These are phyloP conservation scores for Mythimna impura DNA, from an alignment of 2,888 invertebrate species.

Conservation along the genomic window DNA sequence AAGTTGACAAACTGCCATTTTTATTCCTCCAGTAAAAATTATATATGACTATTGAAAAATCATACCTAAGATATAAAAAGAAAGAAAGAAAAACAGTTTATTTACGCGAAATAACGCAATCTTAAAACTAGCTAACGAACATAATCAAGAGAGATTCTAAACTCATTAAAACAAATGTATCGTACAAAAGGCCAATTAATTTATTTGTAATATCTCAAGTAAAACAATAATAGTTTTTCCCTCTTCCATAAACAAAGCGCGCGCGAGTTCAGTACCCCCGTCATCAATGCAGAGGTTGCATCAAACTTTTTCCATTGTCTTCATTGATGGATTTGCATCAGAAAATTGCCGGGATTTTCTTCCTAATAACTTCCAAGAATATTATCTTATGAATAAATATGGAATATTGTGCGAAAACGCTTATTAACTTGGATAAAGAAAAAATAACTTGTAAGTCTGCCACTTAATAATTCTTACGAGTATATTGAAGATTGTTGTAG, in stretches of 20 bases:
- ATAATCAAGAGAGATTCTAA: not conserved
- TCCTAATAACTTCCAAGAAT: conserved; percentile 57
- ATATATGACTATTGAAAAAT: too few species aligned
- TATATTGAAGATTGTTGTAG: not conserved
- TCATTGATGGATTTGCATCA: conserved; percentile 74
- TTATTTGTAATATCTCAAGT: conserved; percentile 1
- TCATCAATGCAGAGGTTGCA: conserved; percentile 65
- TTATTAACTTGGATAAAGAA: conserved; percentile 39
- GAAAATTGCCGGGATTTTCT: conserved; percentile 70
- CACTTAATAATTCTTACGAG: conserved; percentile 20
- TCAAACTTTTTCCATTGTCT: conserved; percentile 79
- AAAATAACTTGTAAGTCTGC: conserved; percentile 25
- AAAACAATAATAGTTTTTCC: conserved; percentile 13
- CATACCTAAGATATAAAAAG: too few species aligned
- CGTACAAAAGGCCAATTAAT: not conserved
- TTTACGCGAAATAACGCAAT: too few species aligned
- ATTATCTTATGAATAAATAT: conserved; percentile 60
- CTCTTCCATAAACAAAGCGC: conserved; percentile 49
- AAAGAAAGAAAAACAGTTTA: too few species aligned
- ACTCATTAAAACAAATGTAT: not conserved
- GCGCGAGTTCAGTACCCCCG: conserved; percentile 59
- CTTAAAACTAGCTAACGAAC: too few species aligned
- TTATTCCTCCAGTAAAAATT: too few species aligned
- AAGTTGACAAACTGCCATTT: too few species aligned
- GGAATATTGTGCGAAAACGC: conserved; percentile 34